Base-by-base conservation (phyloP, 2,797 vertebrate species). In the Pelochelys cantorii region DNA sequence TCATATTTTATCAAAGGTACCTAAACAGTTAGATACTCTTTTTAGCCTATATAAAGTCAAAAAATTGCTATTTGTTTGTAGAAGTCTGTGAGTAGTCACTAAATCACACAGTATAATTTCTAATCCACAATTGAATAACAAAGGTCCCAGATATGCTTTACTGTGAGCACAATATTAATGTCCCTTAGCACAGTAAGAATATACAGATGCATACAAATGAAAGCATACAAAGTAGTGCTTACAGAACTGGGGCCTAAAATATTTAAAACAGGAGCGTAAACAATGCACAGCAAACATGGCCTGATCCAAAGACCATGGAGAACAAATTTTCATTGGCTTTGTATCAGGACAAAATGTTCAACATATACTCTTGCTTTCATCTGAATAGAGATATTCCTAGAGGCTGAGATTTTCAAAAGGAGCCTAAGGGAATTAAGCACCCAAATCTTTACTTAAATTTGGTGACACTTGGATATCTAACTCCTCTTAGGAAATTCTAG, bases 61-160 rank as follows among this genome's bases (percentile, higher is more conserved):
- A 52, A 91, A 88, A 94, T 96, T 89, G 56, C 92, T 95, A 90
- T 94, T 95, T 95, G 92, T 95, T 94, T 71, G 79, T 74, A 86
- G 37, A 81, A 95, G 79, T 37, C 55, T 95, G 77, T 92, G 88
- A 95, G 88, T 79, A 5, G 0, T 93, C 90, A 87, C 90, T 94
- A 95, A 96, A 95, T 93, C 96, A 94, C 75, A 92, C 57, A 85
- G 95, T 87, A 91, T 86, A 82, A 79, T 94, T 95, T 87, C 93
- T 93, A 79, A 89, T 92, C 79, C 86, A 75, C 92, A 94, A 93
- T 10, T 71, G 18, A 71, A 37, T 71, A 68, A 34, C 65, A 68
- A 68, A 34, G 15, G 31, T 13, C 87, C 92, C 59, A 60, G 25
- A 62, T 96, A 93, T 95, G 95, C 92, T 96, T 96, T 95, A 91